Base-by-base conservation (phyloP, 30 jellyfish, hydroid and myxozoan species). In the Morbakka virulenta region DNA sequence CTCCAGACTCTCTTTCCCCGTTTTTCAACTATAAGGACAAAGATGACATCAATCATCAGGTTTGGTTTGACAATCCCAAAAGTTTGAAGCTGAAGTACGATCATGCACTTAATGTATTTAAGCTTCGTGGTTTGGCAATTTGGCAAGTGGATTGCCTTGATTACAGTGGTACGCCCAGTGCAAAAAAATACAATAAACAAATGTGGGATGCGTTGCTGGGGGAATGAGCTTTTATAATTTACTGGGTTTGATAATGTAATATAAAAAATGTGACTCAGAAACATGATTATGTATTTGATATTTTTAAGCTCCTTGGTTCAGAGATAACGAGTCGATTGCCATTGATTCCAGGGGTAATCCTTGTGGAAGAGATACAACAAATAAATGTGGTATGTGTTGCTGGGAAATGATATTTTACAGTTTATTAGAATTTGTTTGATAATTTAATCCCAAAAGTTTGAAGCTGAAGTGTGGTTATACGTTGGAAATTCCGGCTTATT, bases 41-140 rank as follows among this genome's bases (percentile, higher is more conserved):
- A 25, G 76, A 65, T 23, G 31, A 71, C 11, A 31, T 12, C 0
- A 74, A 65, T 61, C 95, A 84, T 31, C 89, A 84, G 34, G 17
- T 84, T 50, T 84, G 95, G 95, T 84, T 65, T 35, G 95, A 84
- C 62, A 85, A 84, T 66, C 89, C 87, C 1, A 74, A 64, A 20
- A 84, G 87, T 51, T 30, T 84, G 76, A 11, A 66, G 4, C 36
- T 17, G 68, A 84, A 84, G 70, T 84, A 84, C 48, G 21, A 35
- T 52, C 76, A 75, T 41, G 95, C 83, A 1, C 67, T 84, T 52
- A 67, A 35, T 9, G 95, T 65, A 30, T 50, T 81, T 1, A 76
- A 69, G 14, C 85, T 84, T 0, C 79, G 89, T 26, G 95, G 95
- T 23, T 32, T 70, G 68, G 81, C 89, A 9, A 69, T 84, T 34